Evolutionary conservation across 2,888 invertebrate species (phyloP), one percentile per base, ranked within the genome.

Genomic region (Dryomyza anilis): DNA sequence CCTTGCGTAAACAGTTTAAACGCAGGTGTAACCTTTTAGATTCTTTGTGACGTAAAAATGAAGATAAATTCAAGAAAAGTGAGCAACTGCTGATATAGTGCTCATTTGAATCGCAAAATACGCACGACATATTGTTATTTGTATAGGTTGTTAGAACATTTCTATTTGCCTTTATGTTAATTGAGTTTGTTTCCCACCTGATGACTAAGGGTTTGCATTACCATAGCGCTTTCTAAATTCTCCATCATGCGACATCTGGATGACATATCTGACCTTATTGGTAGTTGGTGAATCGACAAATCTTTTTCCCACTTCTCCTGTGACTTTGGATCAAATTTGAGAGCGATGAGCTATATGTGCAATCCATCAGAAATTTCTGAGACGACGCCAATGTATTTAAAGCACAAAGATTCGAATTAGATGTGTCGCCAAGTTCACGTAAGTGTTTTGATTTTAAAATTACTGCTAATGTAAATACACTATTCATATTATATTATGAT

Each of bases 1-100:
- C 67, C 14, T 67, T 67, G 16, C 61, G 63, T 25, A 69, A 48
- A 25, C 70, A 72, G 52, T 72, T 72, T 1, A 67, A 23, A 14
- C 69, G 69, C 27, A 71, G 39, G 2, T 64, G 43, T 43, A 66
- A 14, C 10, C 21, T 59, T 33, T 59, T 67, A 3, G 30, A 59
- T 56, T 67, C 63, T 36, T 55, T 53, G 43, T 48, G n/a, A n/a
- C n/a, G n/a, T n/a, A n/a, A n/a, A n/a, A n/a, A n/a, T n/a, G n/a
- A n/a, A n/a, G n/a, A n/a, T n/a, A n/a, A n/a, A n/a, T n/a, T n/a
- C n/a, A n/a, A n/a, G n/a, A n/a, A n/a, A n/a, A n/a, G n/a, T n/a
- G n/a, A n/a, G n/a, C n/a, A n/a, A n/a, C n/a, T n/a, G n/a, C n/a
- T n/a, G n/a, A n/a, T n/a, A n/a, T n/a, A n/a, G n/a, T n/a, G n/a